Evolutionary conservation across 2,113 vertebrate genomes (phyloP), one percentile per base, ranked within the genome.

Genomic region (Perca schrenkii): DNA sequence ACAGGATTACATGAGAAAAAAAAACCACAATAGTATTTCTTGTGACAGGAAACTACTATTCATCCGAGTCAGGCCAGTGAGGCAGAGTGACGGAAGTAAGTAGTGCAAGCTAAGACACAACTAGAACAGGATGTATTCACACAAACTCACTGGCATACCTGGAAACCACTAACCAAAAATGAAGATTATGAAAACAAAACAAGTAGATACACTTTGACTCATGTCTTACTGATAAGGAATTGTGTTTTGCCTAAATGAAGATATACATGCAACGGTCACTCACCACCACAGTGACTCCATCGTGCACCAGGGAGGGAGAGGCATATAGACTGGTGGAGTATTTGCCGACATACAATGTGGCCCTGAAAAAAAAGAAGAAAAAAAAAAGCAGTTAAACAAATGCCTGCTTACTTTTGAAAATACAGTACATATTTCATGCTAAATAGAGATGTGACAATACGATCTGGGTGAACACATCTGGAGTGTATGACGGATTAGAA

Each of bases 271-370:
- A 61, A 74, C 49, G 2, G n/a, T 34, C 25, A 94, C 98, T 97
- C 91, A 99, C 98, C 97, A 99, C 96, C 3, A 99, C 97, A 6
- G 98, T 97, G 22, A 99, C 97, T 36, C 98, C 98, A 84, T 99
- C 97, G 0, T 99, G 98, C 49, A 99, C 98, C 95, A 99, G 95
- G 0, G 98, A 99, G 0, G 96, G 96, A 0, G 97, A 99, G 0
- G 98, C 98, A 0, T 99, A 99, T 53, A 99, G 94, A 52, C 98
- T 99, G 40, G 96, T 97, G 13, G 97, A 99, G 77, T 99, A 98
- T 87, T 97, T 98, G 49, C 98, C 98, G 4, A 99, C 98, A 11
- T 99, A 99, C 1, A 99, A 91, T 8, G 98, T 99, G 12, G 97
- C 96, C 95, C 98, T 99, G 86, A 0, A 71, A 61, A 75, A 22